Conservation (phyloP, 2,113 vertebrate species). For the Spilogale gracilis region DNA sequence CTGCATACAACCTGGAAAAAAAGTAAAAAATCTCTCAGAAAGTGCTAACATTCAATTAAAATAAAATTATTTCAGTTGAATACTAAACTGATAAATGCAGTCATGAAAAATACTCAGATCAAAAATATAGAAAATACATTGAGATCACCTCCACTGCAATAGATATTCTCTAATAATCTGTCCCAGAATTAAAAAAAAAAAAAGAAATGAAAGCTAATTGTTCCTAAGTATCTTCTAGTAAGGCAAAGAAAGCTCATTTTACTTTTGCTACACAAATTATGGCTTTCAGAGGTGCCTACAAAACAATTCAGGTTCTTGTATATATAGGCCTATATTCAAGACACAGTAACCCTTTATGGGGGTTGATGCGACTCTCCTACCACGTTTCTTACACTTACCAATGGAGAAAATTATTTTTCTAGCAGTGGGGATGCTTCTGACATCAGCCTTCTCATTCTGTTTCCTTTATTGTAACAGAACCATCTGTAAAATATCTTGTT, state of each 20-base stretch:
- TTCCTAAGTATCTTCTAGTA: neutral
- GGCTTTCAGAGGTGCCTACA: conserved; percentile 1
- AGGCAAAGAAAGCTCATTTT: conserved; percentile 9
- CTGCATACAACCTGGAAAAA: conserved; percentile 95
- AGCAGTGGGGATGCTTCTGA: neutral
- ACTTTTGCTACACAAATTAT: conserved; percentile 1
- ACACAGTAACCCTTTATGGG: neutral
- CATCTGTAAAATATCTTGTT: conserved; percentile 13
- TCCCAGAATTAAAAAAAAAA: neutral
- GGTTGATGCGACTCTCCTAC: neutral
- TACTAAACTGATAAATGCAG: neutral
- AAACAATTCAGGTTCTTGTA: conserved; percentile 22
- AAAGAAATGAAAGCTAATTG: neutral
- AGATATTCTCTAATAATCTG: neutral
- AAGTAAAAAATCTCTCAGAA: conserved; percentile 7
- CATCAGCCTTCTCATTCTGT: conserved; percentile 14
- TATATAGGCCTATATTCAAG: neutral
- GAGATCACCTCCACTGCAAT: neutral
- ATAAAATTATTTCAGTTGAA: conserved; percentile 33
- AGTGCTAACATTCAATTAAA: conserved; percentile 24
- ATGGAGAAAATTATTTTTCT: conserved; percentile 36
- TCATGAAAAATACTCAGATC: conserved; percentile 16
- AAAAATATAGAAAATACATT: neutral
- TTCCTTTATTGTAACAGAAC: neutral
- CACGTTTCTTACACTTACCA: neutral